A percentile compares a stretch with the other conserved stretches of the same genome.
Evolutionary conservation across 2,888 invertebrate species (phyloP).

Genomic region (Diabrotica balteata): DNA sequence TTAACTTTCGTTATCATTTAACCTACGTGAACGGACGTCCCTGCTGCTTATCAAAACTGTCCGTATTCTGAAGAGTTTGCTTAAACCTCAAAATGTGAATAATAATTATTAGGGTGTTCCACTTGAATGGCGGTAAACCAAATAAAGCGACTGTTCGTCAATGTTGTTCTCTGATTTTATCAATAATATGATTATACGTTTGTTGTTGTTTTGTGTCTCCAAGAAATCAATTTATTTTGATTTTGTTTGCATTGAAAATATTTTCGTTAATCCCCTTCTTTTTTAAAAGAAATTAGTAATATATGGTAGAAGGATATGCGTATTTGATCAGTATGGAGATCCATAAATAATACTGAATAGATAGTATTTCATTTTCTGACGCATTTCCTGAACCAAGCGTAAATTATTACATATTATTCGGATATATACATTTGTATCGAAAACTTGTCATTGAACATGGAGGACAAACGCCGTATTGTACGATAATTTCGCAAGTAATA

Average conservation of each 20-base stretch:
- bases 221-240: constrained; percentile 23
- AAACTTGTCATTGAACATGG: no score
- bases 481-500: no score
- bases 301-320: no score
- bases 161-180: constrained; percentile 34
- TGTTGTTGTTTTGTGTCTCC: constrained; percentile 22
- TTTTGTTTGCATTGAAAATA: constrained; percentile 22
- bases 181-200: constrained; percentile 31
- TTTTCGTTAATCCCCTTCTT: background rate
- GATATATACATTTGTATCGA: no score
- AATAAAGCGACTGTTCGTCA: constrained; percentile 16
- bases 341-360: no score
- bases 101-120: constrained; percentile 27
- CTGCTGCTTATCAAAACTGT: constrained; percentile 19
- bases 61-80: constrained; percentile 16
- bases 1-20: no score
- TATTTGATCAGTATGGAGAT: no score
- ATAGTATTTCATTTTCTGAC: no score
- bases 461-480: no score
- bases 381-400: no score
- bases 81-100: constrained; percentile 21
- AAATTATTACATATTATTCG: no score
- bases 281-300: background rate
- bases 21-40: background rate
- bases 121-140: constrained; percentile 22